A percentile compares a stretch with the other conserved stretches of the same genome.
These are phyloP conservation scores for Ranitomeya imitator DNA, from an alignment of 2,113 vertebrate species.

Conservation along the genomic window DNA sequence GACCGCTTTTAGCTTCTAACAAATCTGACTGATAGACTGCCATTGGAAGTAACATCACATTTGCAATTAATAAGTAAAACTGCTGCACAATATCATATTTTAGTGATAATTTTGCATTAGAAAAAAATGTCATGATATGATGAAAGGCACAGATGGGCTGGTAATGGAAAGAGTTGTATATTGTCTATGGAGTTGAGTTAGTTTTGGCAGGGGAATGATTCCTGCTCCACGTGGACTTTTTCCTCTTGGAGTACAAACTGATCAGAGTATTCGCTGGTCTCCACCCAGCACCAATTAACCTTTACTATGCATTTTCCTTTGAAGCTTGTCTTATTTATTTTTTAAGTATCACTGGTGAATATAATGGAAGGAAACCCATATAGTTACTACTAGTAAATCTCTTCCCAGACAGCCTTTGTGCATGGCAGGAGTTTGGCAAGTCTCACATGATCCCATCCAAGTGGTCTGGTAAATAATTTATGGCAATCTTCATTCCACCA, in stretches of 20 bases:
- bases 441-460: conserved; percentile 23
- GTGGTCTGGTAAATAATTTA: conserved; percentile 49
- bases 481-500: conserved; percentile 38
- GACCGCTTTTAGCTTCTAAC: background rate
- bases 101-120: background rate
- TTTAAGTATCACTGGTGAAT: conserved; percentile 72
- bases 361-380: conserved; percentile 81
- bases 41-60: background rate
- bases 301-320: conserved; percentile 79
- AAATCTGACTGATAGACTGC: background rate
- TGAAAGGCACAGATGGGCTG: conserved; percentile 29
- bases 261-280: conserved; percentile 72
- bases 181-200: conserved; percentile 19
- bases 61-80: background rate
- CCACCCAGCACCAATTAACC: conserved; percentile 91
- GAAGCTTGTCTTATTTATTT: conserved; percentile 81
- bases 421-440: conserved; percentile 55
- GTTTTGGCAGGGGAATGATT: conserved; percentile 61
- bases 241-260: conserved; percentile 73
- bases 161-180: conserved; percentile 31
- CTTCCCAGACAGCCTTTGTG: conserved; percentile 40
- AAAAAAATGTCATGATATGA: background rate
- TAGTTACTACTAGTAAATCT: conserved; percentile 61
- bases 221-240: conserved; percentile 70
- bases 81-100: background rate